A percentile compares a stretch with the other conserved stretches of the same genome.
Conservation (phyloP, 2,888 invertebrate genomes). For the Agapetus fuscipes region DNA sequence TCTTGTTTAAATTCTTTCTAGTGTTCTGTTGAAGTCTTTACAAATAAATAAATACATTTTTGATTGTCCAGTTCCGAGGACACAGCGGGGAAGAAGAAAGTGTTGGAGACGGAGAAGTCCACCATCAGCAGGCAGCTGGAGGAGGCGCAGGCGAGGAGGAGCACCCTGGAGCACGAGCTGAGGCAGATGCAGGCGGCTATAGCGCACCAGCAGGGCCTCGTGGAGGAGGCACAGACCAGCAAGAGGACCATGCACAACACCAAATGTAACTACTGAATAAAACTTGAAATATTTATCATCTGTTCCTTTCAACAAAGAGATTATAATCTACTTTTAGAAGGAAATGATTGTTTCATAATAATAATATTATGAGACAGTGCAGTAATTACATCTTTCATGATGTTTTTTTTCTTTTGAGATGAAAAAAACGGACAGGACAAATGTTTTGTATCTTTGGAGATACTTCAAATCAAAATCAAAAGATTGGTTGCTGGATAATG, state of each 20-base stretch:
- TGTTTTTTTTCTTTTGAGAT: too few species aligned
- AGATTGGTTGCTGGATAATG: too few species aligned
- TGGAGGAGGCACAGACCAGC: neutral
- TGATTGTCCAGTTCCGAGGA: too few species aligned
- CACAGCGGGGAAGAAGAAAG: constrained; percentile 13
- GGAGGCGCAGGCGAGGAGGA: constrained; percentile 30
- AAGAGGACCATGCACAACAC: neutral
- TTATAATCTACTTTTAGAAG: too few species aligned
- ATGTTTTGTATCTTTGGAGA: too few species aligned
- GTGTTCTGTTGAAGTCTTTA: constrained; percentile 13
- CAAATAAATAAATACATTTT: too few species aligned
- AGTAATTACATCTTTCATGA: too few species aligned
- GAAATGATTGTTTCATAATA: too few species aligned
- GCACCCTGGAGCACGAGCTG: constrained; percentile 29
- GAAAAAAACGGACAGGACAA: too few species aligned
- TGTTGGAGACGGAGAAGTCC: constrained; percentile 13
- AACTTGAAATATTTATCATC: neutral
- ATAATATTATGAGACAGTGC: too few species aligned
- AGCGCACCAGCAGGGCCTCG: constrained; percentile 12
- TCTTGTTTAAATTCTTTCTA: neutral
- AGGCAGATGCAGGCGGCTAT: constrained; percentile 27
- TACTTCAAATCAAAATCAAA: too few species aligned
- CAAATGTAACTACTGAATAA: neutral
- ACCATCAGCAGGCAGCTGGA: constrained; percentile 26
- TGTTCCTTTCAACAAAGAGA: too few species aligned